phyloP scores from a whole-genome alignment of 2,888 invertebrate genomes.

The Conistra vaccinii region DNA sequence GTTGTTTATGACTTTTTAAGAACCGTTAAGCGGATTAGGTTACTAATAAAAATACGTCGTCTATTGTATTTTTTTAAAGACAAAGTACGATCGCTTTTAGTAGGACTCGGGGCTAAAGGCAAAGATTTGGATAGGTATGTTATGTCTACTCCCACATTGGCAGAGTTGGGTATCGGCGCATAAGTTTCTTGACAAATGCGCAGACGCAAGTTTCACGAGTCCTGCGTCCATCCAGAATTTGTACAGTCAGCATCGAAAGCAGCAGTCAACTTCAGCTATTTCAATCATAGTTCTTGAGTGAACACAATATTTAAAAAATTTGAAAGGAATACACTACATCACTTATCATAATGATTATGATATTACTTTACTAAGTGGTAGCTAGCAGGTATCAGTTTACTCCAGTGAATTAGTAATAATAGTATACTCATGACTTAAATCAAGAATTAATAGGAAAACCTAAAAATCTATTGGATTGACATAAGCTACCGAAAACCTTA shows the following conservation, averaged over 20 bases:
- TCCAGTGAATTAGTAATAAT: not conserved
- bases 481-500: too few relatives aligned
- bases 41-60: too few relatives aligned
- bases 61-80: too few relatives aligned
- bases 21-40: too few relatives aligned
- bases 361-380: not conserved
- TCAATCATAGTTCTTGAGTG: not conserved
- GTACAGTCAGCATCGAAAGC: not conserved
- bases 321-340: too few relatives aligned
- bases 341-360: not conserved
- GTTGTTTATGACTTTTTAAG: too few relatives aligned
- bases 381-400: not conserved
- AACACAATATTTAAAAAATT: not conserved
- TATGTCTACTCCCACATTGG: too few relatives aligned
- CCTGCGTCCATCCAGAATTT: not conserved
- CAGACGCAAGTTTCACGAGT: not conserved
- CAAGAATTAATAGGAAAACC: not conserved
- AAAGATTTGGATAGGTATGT: not conserved
- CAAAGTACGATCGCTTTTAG: too few relatives aligned
- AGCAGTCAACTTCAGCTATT: not conserved
- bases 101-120: too few relatives aligned
- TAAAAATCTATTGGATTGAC: too few relatives aligned
- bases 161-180: not conserved
- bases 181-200: slow-evolving; percentile 6
- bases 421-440: not conserved